These are phyloP conservation scores for Siphlonurus alternatus DNA, from an alignment of 2,888 invertebrate species.

Conservation along the genomic window DNA sequence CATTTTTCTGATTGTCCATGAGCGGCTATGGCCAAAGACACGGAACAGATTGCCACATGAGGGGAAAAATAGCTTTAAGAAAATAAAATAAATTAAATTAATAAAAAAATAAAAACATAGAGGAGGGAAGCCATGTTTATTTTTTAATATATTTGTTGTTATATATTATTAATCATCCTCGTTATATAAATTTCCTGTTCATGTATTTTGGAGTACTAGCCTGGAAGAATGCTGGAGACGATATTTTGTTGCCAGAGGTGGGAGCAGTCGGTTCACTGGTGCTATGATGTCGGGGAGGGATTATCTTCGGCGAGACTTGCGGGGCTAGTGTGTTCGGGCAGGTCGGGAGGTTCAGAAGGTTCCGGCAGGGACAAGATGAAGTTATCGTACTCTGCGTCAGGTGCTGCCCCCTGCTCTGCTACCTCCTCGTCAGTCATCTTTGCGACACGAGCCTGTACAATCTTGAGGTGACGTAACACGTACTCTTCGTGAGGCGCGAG, in stretches of 20 bases:
- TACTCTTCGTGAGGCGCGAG: conserved; percentile 84
- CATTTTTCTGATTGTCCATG: not conserved
- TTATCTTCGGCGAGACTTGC: not conserved
- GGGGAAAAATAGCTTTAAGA: not conserved
- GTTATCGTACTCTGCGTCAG: not conserved
- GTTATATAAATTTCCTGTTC: too few relatives aligned
- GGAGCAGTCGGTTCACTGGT: not conserved
- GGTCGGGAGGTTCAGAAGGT: not conserved
- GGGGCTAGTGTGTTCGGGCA: not conserved
- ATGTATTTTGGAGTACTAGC: too few relatives aligned
- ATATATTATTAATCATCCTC: too few relatives aligned
- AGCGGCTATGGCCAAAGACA: not conserved
- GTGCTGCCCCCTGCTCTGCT: not conserved
- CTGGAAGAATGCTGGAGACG: too few relatives aligned
- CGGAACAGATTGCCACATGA: not conserved
- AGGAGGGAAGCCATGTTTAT: not conserved
- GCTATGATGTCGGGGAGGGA: not conserved
- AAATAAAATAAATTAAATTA: not conserved
- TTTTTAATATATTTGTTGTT: too few relatives aligned
- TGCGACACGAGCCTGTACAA: conserved; percentile 55
- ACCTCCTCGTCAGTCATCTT: conserved; percentile 15
- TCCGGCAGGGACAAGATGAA: not conserved
- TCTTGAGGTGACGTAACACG: conserved; percentile 73
- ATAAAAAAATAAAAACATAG: not conserved
- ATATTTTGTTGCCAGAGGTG: not conserved